Evolutionary conservation across 2,113 vertebrate genomes (phyloP), one percentile per base, ranked within the genome.

Genomic region (Hippocampus guttulatus): DNA sequence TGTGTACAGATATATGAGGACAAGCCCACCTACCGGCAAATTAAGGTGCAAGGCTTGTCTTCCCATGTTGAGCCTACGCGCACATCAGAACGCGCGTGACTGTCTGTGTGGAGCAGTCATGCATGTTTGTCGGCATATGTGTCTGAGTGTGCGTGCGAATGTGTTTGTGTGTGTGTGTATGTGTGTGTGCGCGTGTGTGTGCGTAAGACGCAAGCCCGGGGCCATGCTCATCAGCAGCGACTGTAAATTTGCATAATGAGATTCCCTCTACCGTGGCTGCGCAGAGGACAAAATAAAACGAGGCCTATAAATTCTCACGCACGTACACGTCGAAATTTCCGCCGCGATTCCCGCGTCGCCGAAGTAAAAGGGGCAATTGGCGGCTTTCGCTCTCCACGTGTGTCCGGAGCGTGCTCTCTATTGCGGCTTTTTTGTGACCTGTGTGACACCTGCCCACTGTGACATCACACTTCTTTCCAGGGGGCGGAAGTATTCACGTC

Each of bases 181-280:
- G 69, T 78, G 79, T 73, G 49, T 71, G 16, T 63, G 76, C 21
- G 77, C 52, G 71, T 71, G 79, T 68, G 67, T 47, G 75, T 51
- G 60, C 14, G 81, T 8, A 73, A 85, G 80, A 81, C 69, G 82
- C 76, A 81, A 82, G 86, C 86, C 79, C 75, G 73, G 78, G 84
- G 88, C 77, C 81, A 84, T 77, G 85, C 84, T 88, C 84, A 88
- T 89, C 89, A 88, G 79, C 83, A 78, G 69, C 85, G 83, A 88
- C 73, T 77, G 64, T 8, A 80, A 80, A 88, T 91, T 87, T 88
- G 82, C 87, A 89, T 89, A 87, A 88, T 88, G 82, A 88, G 87
- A 89, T 88, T 80, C 83, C 75, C 87, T 82, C 86, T 84, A 80
- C 84, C 84, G 5, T 77, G 30, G 75, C 16, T 60, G 73, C 60